These are phyloP conservation scores for Hippocampus mohnikei DNA, from an alignment of 2,113 vertebrate species.

Conservation along the genomic window DNA sequence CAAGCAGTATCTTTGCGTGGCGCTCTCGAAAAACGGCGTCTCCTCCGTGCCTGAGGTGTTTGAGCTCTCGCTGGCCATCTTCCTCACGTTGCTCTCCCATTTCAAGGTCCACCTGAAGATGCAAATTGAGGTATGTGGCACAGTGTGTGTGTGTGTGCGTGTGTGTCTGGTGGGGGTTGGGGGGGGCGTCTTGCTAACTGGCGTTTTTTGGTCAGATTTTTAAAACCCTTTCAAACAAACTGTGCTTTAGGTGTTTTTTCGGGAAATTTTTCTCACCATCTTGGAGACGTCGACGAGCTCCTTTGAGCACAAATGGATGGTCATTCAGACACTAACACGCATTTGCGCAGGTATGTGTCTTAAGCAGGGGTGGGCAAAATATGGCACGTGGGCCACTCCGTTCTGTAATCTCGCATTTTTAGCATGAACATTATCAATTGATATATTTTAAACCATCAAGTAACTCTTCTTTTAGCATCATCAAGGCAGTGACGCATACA, in stretches of 20 bases:
- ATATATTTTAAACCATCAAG: too few relatives aligned
- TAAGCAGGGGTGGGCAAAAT: not conserved
- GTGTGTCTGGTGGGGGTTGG: too few relatives aligned
- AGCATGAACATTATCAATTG: too few relatives aligned
- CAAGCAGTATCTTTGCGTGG: conserved; percentile 97
- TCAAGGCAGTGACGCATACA: too few relatives aligned
- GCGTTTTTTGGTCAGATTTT: not conserved
- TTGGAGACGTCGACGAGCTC: conserved; percentile 95
- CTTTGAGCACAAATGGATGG: conserved; percentile 99
- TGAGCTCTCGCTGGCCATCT: conserved; percentile 96
- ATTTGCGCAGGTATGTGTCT: conserved; percentile 91
- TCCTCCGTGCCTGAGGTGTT: conserved; percentile 97
- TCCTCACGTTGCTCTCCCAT: conserved; percentile 92
- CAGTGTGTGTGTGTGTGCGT: not conserved
- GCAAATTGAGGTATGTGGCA: conserved; percentile 89
- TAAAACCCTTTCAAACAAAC: not conserved
- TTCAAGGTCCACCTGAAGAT: conserved; percentile 98
- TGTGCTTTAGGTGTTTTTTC: conserved; percentile 86
- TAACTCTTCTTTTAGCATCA: too few relatives aligned
- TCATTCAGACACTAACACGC: conserved; percentile 95
- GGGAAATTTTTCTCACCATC: conserved; percentile 97
- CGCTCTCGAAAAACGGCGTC: conserved; percentile 93
- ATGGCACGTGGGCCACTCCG: not conserved
- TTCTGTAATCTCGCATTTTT: not conserved
- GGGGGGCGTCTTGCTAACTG: not conserved